Evolutionary conservation across 2,888 invertebrate genomes (phyloP), one percentile per base, ranked within the genome.

Genomic region (Lasius fuliginosus): DNA sequence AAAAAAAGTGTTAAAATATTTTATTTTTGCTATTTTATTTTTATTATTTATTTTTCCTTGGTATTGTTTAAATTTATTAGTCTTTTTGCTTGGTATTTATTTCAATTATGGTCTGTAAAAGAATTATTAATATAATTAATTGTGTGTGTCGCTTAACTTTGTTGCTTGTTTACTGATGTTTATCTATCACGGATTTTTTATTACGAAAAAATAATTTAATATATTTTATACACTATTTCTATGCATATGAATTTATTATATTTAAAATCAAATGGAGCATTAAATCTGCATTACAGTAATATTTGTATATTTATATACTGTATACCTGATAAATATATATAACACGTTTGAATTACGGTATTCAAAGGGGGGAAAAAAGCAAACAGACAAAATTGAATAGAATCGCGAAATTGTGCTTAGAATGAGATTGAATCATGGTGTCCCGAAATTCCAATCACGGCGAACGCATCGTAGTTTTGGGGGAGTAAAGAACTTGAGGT

Each of bases 371-470:
- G 1, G 36, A 40, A 56, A n/a, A 40, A 27, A 53, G 27, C 8
- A 15, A 23, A 53, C 15, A 42, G 4, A 64, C 30, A 15, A 9
- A 9, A 56, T 9, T n/a, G 1, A 9, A 56, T 9, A 40, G 1
- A 73, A n/a, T 46, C 1, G 11, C 4, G 33, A 46, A 23, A 58
- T 71, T 15, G 15, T 42, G 42, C n/a, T 30, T 68, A 3, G 8
- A 46, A 58, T 71, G 9, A 58, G 58, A 46, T 33, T 23, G 30
- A 58, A 71, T 71, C 33, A 71, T 60, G 18, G 23, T 11, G 27
- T 73, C 12, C 18, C 46, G 18, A 81, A 73, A 73, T 60, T 23
- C 12, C 33, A 62, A 49, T 81, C 27, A 71, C 33, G 23, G 18
- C 33, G 5, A 12, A 46, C 12, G 46, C 33, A 46, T 79, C 36